phyloP scores from a whole-genome alignment of 2,113 vertebrate species.

The Porphyrio hochstetteri region DNA sequence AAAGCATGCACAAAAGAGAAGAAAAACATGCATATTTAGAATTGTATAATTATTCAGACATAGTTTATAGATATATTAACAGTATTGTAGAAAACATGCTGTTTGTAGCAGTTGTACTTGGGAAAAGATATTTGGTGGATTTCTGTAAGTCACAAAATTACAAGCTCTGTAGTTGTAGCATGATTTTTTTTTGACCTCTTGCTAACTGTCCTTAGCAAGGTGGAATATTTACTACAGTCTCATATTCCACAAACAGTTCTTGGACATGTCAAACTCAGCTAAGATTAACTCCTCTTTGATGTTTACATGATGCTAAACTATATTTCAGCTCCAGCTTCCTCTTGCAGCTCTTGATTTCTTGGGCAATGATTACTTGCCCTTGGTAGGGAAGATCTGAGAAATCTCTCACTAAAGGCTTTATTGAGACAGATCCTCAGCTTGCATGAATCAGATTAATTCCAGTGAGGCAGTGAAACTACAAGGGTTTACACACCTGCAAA shows the following conservation, averaged over 20 bases:
- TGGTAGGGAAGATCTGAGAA: background rate
- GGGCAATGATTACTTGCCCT: background rate
- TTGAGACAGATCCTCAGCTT: background rate
- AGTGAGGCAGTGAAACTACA: background rate
- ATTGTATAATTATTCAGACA: background rate
- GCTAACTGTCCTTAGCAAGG: fast-evolving
- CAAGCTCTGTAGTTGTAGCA: background rate
- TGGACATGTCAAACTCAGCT: background rate
- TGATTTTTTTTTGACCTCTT: background rate
- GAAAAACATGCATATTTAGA: background rate
- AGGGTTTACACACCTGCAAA: background rate
- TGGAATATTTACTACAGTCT: background rate
- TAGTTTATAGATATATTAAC: background rate
- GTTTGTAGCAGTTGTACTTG: background rate
- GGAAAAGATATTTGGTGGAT: background rate
- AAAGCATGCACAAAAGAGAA: background rate
- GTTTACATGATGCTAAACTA: background rate
- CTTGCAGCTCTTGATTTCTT: background rate
- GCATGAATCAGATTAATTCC: background rate
- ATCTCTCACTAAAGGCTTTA: background rate
- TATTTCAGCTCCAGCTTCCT: background rate
- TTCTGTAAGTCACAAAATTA: background rate
- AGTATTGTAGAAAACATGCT: background rate
- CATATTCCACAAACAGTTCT: background rate
- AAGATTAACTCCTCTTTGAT: background rate